phyloP scores from a whole-genome alignment of 2,888 invertebrate genomes.

The Lysandra bellargus region DNA sequence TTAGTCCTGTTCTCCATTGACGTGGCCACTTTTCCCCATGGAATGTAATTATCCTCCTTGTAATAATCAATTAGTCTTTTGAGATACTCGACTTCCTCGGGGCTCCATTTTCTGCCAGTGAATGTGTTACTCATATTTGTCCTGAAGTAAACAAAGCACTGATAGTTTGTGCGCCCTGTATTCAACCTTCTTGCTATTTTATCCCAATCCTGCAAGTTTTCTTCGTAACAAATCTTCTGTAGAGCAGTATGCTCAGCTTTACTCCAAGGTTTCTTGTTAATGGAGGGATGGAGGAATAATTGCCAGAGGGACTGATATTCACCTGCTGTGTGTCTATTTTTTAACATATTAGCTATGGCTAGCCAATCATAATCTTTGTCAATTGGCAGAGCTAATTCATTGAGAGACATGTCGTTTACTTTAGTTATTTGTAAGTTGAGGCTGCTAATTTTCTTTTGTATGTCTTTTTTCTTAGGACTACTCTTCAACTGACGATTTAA shows the following conservation, averaged over 20 bases:
- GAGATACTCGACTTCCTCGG: conserved; percentile 85
- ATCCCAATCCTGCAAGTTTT: conserved; percentile 84
- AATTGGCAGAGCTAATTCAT: conserved; percentile 57
- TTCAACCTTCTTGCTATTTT: conserved; percentile 79
- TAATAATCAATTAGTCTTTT: conserved; percentile 82
- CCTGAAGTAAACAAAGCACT: conserved; percentile 85
- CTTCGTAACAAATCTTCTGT: conserved; percentile 51
- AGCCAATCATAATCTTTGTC: conserved; percentile 81
- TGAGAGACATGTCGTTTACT: conserved; percentile 49
- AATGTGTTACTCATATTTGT: conserved; percentile 65
- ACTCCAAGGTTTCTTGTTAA: conserved; percentile 76
- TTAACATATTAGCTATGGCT: conserved; percentile 67
- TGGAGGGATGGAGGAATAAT: conserved; percentile 83
- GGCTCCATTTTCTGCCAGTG: conserved; percentile 80
- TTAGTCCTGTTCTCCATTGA: conserved; percentile 83
- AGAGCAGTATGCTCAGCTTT: conserved; percentile 55
- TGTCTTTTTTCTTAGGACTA: conserved; percentile 33
- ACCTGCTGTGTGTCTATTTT: conserved; percentile 79
- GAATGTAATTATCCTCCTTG: conserved; percentile 83
- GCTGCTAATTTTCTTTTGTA: conserved; percentile 43
- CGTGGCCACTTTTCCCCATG: conserved; percentile 86
- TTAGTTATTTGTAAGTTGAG: conserved; percentile 47
- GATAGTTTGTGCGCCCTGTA: conserved; percentile 83
- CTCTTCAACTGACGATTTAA: conserved; percentile 45
- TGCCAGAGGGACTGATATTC: conserved; percentile 88